These are phyloP conservation scores for Drosophila fuyamai DNA, from an alignment of 1,140 invertebrate genomes.

Conservation along the genomic window DNA sequence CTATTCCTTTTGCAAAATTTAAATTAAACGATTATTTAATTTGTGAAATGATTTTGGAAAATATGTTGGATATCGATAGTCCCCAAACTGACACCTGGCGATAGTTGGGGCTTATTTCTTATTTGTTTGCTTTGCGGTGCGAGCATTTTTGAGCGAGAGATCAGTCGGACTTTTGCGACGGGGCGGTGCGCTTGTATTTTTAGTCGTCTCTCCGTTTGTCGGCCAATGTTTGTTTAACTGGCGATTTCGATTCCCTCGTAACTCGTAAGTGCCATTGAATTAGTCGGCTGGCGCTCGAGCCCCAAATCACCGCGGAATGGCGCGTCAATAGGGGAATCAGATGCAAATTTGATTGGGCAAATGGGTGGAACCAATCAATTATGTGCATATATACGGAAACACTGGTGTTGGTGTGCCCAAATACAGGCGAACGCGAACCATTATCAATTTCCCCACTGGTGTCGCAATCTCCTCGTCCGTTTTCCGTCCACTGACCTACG, in stretches of 20 bases:
- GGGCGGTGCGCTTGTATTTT: conserved; percentile 3
- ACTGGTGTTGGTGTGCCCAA: not conserved
- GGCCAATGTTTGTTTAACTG: conserved; percentile 24
- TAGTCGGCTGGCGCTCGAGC: conserved; percentile 11
- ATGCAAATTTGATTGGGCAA: conserved; percentile 43
- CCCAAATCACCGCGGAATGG: conserved; percentile 9
- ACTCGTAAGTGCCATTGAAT: conserved; percentile 34
- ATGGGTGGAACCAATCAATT: conserved; percentile 36
- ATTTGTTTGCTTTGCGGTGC: conserved; percentile 24
- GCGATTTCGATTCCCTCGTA: conserved; percentile 16
- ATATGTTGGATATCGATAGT: conserved; percentile 21
- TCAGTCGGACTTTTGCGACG: conserved; percentile 40
- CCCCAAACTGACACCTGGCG: not conserved
- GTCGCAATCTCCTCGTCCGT: conserved; percentile 35
- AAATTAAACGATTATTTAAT: too few species aligned
- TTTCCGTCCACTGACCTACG: conserved; percentile 27
- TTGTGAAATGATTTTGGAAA: too few species aligned
- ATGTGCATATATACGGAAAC: conserved; percentile 9
- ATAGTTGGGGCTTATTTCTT: conserved; percentile 17
- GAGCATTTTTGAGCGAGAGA: conserved; percentile 36
- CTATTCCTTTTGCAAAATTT: too few species aligned
- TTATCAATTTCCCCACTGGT: conserved; percentile 36
- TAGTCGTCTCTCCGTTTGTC: not conserved
- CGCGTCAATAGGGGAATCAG: conserved; percentile 19
- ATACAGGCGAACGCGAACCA: conserved; percentile 3